These are phyloP conservation scores for Tamias sibiricus DNA, from an alignment of 2,113 vertebrate genomes.

Conservation along the genomic window DNA sequence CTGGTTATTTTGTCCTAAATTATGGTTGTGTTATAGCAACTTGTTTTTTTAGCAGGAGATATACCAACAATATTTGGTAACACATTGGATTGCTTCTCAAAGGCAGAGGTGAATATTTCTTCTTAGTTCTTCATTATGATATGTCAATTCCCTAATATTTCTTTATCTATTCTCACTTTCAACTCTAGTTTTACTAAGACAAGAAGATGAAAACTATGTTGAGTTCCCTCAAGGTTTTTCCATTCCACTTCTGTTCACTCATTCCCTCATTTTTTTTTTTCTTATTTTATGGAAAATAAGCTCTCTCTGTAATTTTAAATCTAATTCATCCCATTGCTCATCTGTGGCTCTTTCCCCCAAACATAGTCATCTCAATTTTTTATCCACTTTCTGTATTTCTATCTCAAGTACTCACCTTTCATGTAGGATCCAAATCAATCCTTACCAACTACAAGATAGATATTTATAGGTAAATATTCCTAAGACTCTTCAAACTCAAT, in stretches of 20 bases:
- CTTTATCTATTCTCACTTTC: background rate
- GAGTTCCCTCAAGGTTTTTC: background rate
- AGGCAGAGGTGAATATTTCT: background rate
- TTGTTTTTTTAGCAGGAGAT: background rate
- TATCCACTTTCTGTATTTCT: background rate
- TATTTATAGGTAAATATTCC: constrained; percentile 28
- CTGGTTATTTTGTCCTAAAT: constrained; percentile 73
- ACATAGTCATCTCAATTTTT: background rate
- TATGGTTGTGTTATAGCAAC: constrained; percentile 21
- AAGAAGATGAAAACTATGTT: background rate
- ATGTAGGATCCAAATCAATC: background rate
- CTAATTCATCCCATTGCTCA: background rate
- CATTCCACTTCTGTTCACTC: background rate
- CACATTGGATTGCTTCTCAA: background rate
- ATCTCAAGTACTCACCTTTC: background rate
- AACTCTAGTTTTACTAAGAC: background rate
- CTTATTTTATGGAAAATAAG: background rate
- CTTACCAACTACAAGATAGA: background rate
- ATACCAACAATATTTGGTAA: constrained; percentile 22
- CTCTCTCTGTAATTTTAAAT: background rate
- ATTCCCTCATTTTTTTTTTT: background rate
- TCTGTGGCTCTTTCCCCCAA: background rate
- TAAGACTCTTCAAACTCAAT: background rate
- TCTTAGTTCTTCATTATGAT: background rate
- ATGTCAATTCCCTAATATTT: background rate